These are phyloP conservation scores for Pseudorhombus dupliciocellatus DNA, from an alignment of 2,113 vertebrate genomes.

Conservation along the genomic window DNA sequence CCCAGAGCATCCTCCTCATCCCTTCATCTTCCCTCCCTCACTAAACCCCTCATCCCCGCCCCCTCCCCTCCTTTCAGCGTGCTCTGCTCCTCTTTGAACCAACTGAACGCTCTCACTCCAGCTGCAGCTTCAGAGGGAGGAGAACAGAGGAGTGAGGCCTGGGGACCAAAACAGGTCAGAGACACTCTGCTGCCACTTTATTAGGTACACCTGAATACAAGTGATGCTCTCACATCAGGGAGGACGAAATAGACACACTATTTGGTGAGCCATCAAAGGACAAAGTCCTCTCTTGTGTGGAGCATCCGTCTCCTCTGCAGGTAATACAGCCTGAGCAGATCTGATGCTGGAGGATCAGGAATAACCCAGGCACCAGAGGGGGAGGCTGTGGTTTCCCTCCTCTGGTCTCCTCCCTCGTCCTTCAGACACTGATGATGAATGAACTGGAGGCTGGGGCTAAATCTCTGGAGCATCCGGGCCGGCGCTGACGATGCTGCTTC, in stretches of 20 bases:
- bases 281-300: no score
- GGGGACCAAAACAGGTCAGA: conserved; percentile 1
- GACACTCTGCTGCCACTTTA: neutral
- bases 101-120: conserved; percentile 24
- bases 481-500: conserved; percentile 10
- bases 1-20: neutral
- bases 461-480: conserved; percentile 11
- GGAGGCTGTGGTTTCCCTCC: neutral
- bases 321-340: neutral
- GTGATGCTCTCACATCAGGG: no score
- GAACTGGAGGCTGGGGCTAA: conserved; percentile 19
- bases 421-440: conserved; percentile 41
- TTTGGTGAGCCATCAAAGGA: no score
- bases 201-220: neutral
- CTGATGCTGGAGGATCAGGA: neutral
- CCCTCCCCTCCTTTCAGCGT: neutral
- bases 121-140: conserved; percentile 42
- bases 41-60: no score
- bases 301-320: no score
- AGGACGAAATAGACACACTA: no score
- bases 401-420: conserved; percentile 25
- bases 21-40: neutral
- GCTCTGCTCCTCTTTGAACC: no score
- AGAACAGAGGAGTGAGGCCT: neutral
- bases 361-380: conserved; percentile 11